Conservation (phyloP, 1,140 invertebrate genomes). For the Rhizoglyphus robini region DNA sequence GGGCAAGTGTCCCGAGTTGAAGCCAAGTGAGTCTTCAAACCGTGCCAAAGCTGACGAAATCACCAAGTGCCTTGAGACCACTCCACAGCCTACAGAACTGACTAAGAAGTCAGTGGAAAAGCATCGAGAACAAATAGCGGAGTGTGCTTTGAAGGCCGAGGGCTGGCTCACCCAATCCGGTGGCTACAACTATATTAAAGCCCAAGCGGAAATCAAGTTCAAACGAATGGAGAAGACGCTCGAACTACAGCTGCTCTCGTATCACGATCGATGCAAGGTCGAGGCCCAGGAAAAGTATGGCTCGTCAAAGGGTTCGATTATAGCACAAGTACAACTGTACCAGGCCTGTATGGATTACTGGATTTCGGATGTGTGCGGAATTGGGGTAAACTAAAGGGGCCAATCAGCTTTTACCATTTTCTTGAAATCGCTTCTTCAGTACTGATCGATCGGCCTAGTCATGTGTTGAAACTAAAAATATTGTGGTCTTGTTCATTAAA, state of each 20-base stretch:
- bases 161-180: constrained; percentile 21
- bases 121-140: constrained; percentile 25
- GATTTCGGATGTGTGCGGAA: constrained; percentile 22
- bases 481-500: no score
- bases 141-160: constrained; percentile 22
- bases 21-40: constrained; percentile 24
- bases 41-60: constrained; percentile 24
- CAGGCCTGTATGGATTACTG: constrained; percentile 31
- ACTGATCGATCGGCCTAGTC: no score
- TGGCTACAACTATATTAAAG: constrained; percentile 28
- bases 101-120: constrained; percentile 23
- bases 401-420: no score
- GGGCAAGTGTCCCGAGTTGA: constrained; percentile 25
- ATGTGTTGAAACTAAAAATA: no score
- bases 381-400: constrained; percentile 21
- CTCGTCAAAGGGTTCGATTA: constrained; percentile 6
- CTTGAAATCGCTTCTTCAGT: no score
- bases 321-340: constrained; percentile 30
- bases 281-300: constrained; percentile 24
- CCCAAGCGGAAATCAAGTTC: constrained; percentile 28
- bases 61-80: constrained; percentile 25
- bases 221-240: constrained; percentile 25
- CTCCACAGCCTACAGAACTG: constrained; percentile 23
- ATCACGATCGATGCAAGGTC: constrained; percentile 21
- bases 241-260: constrained; percentile 20